Conservation (phyloP, 2,888 invertebrate species). For the Rhimphoctona megacephalus region DNA sequence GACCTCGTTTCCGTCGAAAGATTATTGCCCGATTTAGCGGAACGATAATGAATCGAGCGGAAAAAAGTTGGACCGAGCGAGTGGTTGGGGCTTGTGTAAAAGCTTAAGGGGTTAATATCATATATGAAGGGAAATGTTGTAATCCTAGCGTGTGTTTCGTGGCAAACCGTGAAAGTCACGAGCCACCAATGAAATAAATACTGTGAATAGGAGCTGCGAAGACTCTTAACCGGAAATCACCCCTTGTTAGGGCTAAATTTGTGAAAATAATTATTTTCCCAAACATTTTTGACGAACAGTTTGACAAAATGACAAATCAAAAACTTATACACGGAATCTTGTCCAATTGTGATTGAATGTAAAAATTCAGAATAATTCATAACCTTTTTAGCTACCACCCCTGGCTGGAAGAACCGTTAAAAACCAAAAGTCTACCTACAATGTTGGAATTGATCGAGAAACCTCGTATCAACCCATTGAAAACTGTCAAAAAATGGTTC, state of each 20-base stretch:
- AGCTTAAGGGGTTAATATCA: background rate
- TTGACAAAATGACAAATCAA: background rate
- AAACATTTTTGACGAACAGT: too few relatives aligned
- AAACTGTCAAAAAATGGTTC: background rate
- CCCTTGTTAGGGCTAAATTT: background rate
- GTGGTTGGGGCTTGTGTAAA: background rate
- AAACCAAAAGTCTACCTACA: background rate
- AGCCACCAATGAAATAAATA: background rate
- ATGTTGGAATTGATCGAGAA: background rate
- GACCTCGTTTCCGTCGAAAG: constrained; percentile 52
- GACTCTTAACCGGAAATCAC: background rate
- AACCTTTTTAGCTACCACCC: too few relatives aligned
- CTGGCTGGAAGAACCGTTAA: too few relatives aligned
- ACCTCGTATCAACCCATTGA: background rate
- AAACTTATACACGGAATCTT: background rate
- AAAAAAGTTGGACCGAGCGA: constrained; percentile 47
- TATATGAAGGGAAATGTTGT: background rate
- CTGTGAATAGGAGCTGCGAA: background rate
- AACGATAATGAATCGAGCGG: constrained; percentile 60
- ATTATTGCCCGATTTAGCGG: constrained; percentile 46
- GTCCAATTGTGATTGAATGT: background rate
- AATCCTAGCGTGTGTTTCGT: background rate
- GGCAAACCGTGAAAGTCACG: background rate
- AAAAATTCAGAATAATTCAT: too few relatives aligned
- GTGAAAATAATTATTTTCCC: background rate